phyloP scores from a whole-genome alignment of 1,140 invertebrate genomes.

The Heliconius hermathena region DNA sequence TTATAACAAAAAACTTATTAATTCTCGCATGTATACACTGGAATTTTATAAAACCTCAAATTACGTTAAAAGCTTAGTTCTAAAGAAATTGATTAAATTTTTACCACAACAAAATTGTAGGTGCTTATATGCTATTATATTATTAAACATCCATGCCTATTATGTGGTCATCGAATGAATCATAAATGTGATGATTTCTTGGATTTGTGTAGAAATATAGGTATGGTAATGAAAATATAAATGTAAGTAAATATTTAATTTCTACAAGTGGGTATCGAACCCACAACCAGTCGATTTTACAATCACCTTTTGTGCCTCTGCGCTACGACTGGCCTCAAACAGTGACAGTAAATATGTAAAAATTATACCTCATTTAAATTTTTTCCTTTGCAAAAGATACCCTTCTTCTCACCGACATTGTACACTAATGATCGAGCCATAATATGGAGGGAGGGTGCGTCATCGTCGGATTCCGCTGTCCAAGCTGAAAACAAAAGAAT shows the following conservation, averaged over 20 bases:
- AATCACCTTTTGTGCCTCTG: too few species aligned
- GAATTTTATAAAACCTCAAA: conserved; percentile 17
- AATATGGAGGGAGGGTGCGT: conserved; percentile 54
- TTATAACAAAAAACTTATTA: conserved; percentile 23
- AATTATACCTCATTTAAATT: conserved; percentile 52
- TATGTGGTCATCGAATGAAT: too few species aligned
- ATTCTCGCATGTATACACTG: conserved; percentile 5
- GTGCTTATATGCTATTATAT: too few species aligned
- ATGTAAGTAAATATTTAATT: too few species aligned
- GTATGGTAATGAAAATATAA: too few species aligned
- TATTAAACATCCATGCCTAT: too few species aligned
- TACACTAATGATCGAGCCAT: conserved; percentile 63
- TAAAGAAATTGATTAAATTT: not conserved
- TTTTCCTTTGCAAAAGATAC: conserved; percentile 66
- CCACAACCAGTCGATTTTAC: too few species aligned
- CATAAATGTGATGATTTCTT: too few species aligned
- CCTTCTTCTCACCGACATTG: conserved; percentile 64
- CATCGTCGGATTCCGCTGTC: conserved; percentile 50
- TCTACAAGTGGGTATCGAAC: too few species aligned
- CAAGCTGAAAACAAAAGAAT: conserved; percentile 52
- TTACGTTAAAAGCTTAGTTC: not conserved
- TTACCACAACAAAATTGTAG: not conserved
- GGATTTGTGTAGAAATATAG: too few species aligned
- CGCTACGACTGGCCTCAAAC: too few species aligned
- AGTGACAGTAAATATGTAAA: not conserved